These are phyloP conservation scores for Meganola albula DNA, from an alignment of 2,888 invertebrate genomes.

Conservation along the genomic window DNA sequence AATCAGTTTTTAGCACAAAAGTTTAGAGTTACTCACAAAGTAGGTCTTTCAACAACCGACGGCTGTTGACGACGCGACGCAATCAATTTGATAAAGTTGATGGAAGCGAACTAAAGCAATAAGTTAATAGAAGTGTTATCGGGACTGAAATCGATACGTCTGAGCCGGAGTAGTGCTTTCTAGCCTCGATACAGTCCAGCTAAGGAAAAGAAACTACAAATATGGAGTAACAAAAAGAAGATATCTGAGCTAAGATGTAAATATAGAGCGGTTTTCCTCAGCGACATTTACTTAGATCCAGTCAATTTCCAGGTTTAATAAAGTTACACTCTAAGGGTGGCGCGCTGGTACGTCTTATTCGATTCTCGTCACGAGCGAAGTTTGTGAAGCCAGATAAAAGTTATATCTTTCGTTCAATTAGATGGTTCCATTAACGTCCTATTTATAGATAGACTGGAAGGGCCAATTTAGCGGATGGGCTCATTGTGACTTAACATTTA, in stretches of 20 bases:
- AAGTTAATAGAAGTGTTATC: constrained; percentile 17
- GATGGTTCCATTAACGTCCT: constrained; percentile 31
- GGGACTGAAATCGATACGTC: constrained; percentile 14
- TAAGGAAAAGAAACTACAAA: constrained; percentile 10
- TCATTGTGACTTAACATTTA: too few species aligned
- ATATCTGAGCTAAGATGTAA: constrained; percentile 20
- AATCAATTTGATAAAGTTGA: constrained; percentile 5
- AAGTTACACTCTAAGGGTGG: constrained; percentile 19
- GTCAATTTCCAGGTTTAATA: constrained; percentile 22
- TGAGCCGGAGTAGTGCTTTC: constrained; percentile 7
- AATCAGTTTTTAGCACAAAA: too few species aligned
- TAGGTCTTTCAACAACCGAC: too few species aligned
- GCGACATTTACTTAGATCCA: constrained; percentile 14
- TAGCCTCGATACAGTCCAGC: constrained; percentile 5
- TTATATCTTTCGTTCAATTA: constrained; percentile 33
- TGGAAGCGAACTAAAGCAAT: constrained; percentile 9
- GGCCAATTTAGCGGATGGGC: constrained; percentile 15
- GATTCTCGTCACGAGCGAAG: constrained; percentile 30
- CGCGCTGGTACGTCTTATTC: constrained; percentile 20
- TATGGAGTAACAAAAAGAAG: constrained; percentile 15
- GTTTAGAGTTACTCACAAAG: too few species aligned
- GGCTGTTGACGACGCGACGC: too few species aligned
- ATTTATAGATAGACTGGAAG: constrained; percentile 21
- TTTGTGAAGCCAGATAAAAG: constrained; percentile 36
- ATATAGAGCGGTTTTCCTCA: constrained; percentile 11